phyloP scores from a whole-genome alignment of 2,888 invertebrate genomes.

The Chrysomela aeneicollis region DNA sequence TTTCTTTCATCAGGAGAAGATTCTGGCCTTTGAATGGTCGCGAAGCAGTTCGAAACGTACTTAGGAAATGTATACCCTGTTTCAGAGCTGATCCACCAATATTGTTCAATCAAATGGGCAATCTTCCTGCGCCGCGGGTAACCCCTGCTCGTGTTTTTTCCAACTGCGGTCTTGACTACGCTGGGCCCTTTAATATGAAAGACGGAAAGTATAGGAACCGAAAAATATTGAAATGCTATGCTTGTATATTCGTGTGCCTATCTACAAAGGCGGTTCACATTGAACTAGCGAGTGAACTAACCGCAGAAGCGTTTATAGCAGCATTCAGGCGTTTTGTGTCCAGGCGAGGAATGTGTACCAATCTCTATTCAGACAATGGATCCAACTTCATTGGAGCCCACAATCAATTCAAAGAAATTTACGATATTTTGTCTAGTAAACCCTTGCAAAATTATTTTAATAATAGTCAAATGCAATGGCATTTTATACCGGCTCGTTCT shows the following conservation, averaged over 20 bases:
- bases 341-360: slow-evolving; percentile 25
- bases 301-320: slow-evolving; percentile 21
- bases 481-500: slow-evolving; percentile 47
- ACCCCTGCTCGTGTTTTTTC: slow-evolving; percentile 33
- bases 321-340: slow-evolving; percentile 26
- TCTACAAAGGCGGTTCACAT: slow-evolving; percentile 22
- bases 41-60: slow-evolving; percentile 16
- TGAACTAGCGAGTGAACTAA: slow-evolving; percentile 24
- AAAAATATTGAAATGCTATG: slow-evolving; percentile 24
- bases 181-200: slow-evolving; percentile 25
- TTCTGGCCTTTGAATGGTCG: slow-evolving; percentile 35
- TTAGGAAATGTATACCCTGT: slow-evolving; percentile 34
- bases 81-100: slow-evolving; percentile 31
- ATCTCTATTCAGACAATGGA: too few species aligned
- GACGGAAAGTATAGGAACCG: slow-evolving; percentile 25
- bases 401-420: neutral
- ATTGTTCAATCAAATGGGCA: slow-evolving; percentile 43
- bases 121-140: slow-evolving; percentile 41
- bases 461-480: slow-evolving; percentile 8
- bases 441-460: neutral
- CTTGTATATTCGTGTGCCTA: slow-evolving; percentile 32
- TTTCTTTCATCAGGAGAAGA: slow-evolving; percentile 26
- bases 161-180: slow-evolving; percentile 28
- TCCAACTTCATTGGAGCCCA: too few species aligned
- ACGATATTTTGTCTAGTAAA: slow-evolving; percentile 3